Evolutionary conservation across 2,797 vertebrate species (phyloP), one percentile per base, ranked within the genome.

Genomic region (Cynodonichthys magdalenae): DNA sequence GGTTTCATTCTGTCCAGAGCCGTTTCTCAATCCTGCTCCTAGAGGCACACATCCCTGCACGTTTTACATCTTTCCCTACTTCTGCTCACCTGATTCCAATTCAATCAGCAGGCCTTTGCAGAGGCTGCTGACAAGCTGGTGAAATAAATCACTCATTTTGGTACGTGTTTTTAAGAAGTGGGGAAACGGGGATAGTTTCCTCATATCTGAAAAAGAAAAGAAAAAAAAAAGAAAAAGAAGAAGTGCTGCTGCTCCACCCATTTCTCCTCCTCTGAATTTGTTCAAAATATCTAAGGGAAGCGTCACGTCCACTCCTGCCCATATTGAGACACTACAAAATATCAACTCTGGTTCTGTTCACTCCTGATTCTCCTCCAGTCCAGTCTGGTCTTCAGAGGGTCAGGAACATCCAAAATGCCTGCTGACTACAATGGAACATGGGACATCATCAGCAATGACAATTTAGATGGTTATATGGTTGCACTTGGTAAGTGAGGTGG

Each of bases 401-500:
- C 69, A 48, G 5, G 9, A 65, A 67, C 69, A 24, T 69, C 68
- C 66, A 82, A 44, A 60, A 96, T 95, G 95, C 82, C 94, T 53
- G 85, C 71, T 11, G 86, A 96, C 87, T 93, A 92, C 88, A 95
- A 56, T 4, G 95, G 96, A 28, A 95, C 95, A 1, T 96, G 95
- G 96, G 93, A 93, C 78, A 85, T 97, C 2, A 61, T 90, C 82
- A 94, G 93, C 71, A 96, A 87, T 77, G 92, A 94, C 57, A 96
- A 96, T 84, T 91, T 94, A 51, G 94, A 96, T 61, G 89, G 85
- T 53, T 97, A 94, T 53, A 94, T 96, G 96, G 46, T 90, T 57
- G 90, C 93, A 45, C 87, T 96, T 60, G 95, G 96, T 95, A 85
- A 87, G 94, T 71, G 4, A 48, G 5, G 5, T 2, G 48, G 41